Conservation (phyloP, 2,888 invertebrate genomes). For the Aporophyla nigra region DNA sequence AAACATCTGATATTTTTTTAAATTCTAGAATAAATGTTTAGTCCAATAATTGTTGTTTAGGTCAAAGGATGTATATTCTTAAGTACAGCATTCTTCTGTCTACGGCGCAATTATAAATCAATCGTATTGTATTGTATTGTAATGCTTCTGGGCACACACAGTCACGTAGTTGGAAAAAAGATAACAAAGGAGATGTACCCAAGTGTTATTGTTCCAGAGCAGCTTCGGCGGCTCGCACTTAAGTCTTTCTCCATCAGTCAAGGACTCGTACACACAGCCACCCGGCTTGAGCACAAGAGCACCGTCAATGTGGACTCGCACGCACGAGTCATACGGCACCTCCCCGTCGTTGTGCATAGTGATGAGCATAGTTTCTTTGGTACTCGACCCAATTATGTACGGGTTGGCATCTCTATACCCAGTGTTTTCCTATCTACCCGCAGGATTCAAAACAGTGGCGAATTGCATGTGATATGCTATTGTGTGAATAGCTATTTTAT, state of each 20-base stretch:
- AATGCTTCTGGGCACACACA: too few species aligned
- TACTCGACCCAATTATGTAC: slow-evolving; percentile 75
- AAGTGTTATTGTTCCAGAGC: not conserved
- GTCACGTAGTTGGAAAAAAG: not conserved
- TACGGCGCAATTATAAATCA: too few species aligned
- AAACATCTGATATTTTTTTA: too few species aligned
- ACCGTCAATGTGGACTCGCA: not conserved
- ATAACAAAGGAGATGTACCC: slow-evolving; percentile 19
- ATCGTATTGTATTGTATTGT: too few species aligned
- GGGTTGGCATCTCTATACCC: not conserved
- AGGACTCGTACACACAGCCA: slow-evolving; percentile 7
- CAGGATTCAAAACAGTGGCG: too few species aligned
- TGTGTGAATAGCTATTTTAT: too few species aligned
- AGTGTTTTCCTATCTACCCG: too few species aligned
- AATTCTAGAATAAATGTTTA: too few species aligned
- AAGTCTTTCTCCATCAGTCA: slow-evolving; percentile 21
- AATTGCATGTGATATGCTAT: too few species aligned
- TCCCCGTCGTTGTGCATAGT: slow-evolving; percentile 71
- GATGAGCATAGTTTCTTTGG: slow-evolving; percentile 63
- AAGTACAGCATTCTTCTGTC: too few species aligned
- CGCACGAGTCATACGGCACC: not conserved
- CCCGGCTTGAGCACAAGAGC: slow-evolving; percentile 32
- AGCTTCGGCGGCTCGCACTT: slow-evolving; percentile 29
- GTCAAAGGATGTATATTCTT: too few species aligned
- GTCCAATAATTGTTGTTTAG: too few species aligned